Evolutionary conservation across 1,140 invertebrate species (phyloP), one percentile per base, ranked within the genome.

Genomic region (Leptestheria dahalacensis): DNA sequence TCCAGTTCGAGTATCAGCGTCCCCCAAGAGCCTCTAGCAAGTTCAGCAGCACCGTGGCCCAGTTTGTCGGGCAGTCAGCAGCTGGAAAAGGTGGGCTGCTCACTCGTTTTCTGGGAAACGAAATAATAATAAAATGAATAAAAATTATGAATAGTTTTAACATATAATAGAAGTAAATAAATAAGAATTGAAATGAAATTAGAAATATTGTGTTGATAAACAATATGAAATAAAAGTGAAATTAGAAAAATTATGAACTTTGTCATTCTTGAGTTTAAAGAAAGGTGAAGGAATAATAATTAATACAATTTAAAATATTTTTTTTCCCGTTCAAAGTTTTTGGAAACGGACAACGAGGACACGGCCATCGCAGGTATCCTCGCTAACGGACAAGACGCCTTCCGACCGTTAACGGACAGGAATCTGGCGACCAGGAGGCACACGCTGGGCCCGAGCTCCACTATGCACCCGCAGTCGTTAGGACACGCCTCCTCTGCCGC

Each of bases 371-470:
- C 52, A 75, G 12, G 70, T 70, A 21, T 66, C 61, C 15, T 46
- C 63, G 21, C 60, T 68, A 55, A 72, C 67, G 51, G 64, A 59
- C 73, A 54, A 68, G 70, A 63, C 62, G n/a, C 23, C 10, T 26
- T 12, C 58, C 21, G 48, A 15, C 29, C 47, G 29, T 23, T n/a
- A 33, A 26, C 25, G 12, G 58, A 50, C 18, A 26, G 53, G 12
- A 55, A 76, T 63, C 68, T 74, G 58, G 75, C 78, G 1, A 82
- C 85, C 50, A 74, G 91, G 58, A 77, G 91, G 53, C 91, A 96
- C 69, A 96, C 92, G 0, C 90, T 96, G 15, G 91, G 92, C 2
- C 91, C 91, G 6, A 89, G 89, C 4, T 88, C 93, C 74, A 81
- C 85, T 50, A 77, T 83, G 1, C 86, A 88, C 66, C 82, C 88